These are phyloP conservation scores for Carcinoscorpius rotundicauda DNA, from an alignment of 1,140 invertebrate species.

Conservation along the genomic window DNA sequence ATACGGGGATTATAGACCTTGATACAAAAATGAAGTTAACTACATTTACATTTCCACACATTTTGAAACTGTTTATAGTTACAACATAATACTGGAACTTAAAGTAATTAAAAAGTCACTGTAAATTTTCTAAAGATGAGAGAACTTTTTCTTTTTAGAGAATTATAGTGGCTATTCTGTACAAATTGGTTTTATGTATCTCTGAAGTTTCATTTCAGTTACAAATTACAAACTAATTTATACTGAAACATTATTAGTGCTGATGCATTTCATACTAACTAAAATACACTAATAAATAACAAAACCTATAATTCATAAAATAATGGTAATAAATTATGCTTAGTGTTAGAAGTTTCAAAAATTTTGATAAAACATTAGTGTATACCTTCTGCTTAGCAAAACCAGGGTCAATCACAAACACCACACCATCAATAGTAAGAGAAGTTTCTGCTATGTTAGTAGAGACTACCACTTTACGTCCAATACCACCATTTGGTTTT, in stretches of 20 bases:
- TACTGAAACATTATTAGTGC: too few species aligned
- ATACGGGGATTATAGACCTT: conserved; percentile 92
- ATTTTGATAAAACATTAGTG: conserved; percentile 2
- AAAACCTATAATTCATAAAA: neutral
- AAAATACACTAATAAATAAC: too few species aligned
- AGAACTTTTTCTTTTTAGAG: too few species aligned
- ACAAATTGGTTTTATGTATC: too few species aligned
- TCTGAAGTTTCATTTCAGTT: too few species aligned
- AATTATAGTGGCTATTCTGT: too few species aligned
- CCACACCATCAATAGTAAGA: conserved; percentile 98
- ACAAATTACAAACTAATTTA: too few species aligned
- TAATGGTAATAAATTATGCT: neutral
- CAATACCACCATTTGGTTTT: conserved; percentile 86
- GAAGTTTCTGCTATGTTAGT: conserved; percentile 99
- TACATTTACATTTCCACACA: neutral
- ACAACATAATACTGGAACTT: too few species aligned
- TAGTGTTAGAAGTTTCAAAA: neutral
- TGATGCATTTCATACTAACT: too few species aligned
- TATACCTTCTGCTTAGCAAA: conserved; percentile 95
- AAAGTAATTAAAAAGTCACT: too few species aligned
- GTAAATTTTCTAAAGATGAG: too few species aligned
- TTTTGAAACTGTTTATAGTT: neutral
- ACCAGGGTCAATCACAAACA: conserved; percentile 99
- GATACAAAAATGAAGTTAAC: conserved; percentile 9
- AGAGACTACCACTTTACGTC: conserved; percentile 89